Evolutionary conservation across 2,113 vertebrate species (phyloP), one percentile per base, ranked within the genome.

Genomic region (Microcebus ravelobensis): DNA sequence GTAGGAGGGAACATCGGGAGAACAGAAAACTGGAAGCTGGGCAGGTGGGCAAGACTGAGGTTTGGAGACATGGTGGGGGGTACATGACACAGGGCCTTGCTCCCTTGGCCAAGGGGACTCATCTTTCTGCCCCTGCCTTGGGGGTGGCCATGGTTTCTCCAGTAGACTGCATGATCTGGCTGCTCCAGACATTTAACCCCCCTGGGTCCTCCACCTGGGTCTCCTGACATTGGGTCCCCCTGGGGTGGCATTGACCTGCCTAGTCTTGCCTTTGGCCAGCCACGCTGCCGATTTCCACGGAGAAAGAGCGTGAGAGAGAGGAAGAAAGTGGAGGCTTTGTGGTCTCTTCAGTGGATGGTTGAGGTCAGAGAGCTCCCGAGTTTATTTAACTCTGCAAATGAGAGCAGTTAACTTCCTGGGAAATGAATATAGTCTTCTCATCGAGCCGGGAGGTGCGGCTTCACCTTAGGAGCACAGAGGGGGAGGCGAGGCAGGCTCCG

Each of bases 311-410:
- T 27, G 71, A 14, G 21, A n/a, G 42, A 7, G n/a, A 23, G 71
- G 27, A 15, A 31, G 45, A 45, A 23, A 1, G 31, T 45, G 42
- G 42, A 1, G 76, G 34, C 67, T 74, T 95, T n/a, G 0, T 21
- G 67, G 70, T 87, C 76, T 93, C 57, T 0, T 94, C 84, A 81
- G 55, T 50, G 45, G 20, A 17, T 61, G n/a, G 98, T 86, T 87
- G 92, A 85, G 87, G 73, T 76, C 76, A 94, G 65, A 52, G 84
- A n/a, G 17, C 73, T 23, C 13, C 0, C 1, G 0, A 10, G 8
- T 67, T 27, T 61, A 74, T 27, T 91, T 96, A 95, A 91, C 94
- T 76, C 90, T 71, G 39, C 36, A 77, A 71, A 96, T 88, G 70
- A 95, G 76, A 18, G 1, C 1, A 0, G 0, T 81, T 74, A 7